Evolutionary conservation across 2,113 vertebrate species (phyloP), one percentile per base, ranked within the genome.

Genomic region (Pachycephala philippinensis): DNA sequence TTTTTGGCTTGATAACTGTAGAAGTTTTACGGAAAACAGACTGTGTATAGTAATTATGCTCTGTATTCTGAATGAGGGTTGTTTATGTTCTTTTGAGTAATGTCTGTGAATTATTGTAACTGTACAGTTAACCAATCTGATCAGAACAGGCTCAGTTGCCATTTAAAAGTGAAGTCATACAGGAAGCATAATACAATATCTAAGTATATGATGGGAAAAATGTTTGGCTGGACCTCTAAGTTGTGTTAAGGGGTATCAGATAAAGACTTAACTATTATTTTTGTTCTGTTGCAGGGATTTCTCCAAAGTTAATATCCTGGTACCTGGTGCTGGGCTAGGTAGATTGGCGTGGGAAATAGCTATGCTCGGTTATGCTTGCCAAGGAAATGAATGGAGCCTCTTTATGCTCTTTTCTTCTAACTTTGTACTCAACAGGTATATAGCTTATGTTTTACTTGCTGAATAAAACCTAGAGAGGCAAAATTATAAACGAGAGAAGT

Each of bases 371-470:
- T 99, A 99, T 97, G 98, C 97, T 87, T 99, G 99, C 98, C 99
- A 99, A 98, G 99, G 99, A 97, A 99, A 99, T 89, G 99, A 99
- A 97, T 99, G 99, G 99, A 99, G 99, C 97, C 99, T 99, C 98
- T 99, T 99, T 98, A 99, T 99, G 99, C 99, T 99, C 93, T 99
- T 99, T 98, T 99, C 99, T 97, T 99, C 99, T 93, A 99, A 99
- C 98, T 99, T 99, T 98, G 98, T 99, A 94, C 98, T 99, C 83
- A 99, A 99, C 98, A 99, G 99, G 99, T 99, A 99, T 90, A 98
- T 96, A 96, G 83, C 87, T 97, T 97, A 97, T 84, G 81, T 92
- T 95, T 97, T 89, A 93, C 83, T 96, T 96, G 59, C 64, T 95
- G 63, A 61, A 52, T 85, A 52, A 91, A 74, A 90, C 19, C 9